phyloP scores from a whole-genome alignment of 2,113 vertebrate genomes.

The Tapirus terrestris region DNA sequence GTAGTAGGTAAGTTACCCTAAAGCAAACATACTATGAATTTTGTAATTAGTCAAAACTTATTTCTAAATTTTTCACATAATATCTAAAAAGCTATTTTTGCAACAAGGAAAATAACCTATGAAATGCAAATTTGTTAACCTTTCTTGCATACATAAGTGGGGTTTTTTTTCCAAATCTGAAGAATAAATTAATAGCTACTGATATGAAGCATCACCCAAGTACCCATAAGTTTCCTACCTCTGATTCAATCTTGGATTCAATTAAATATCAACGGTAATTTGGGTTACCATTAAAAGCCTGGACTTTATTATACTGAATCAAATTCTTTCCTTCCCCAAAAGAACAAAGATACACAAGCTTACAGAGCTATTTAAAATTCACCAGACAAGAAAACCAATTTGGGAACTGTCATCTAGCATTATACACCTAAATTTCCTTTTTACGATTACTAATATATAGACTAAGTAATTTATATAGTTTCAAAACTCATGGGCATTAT shows the following conservation, averaged over 20 bases:
- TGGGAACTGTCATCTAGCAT: not conserved
- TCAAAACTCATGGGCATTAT: not conserved
- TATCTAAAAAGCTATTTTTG: constrained; percentile 21
- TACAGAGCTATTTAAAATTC: constrained; percentile 48
- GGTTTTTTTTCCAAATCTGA: not conserved
- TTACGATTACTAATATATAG: not conserved
- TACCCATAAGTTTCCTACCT: not conserved
- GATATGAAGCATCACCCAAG: not conserved
- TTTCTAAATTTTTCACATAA: not conserved
- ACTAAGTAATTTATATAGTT: not conserved
- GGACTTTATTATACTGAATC: not conserved
- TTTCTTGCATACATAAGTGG: not conserved
- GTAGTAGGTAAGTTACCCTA: not conserved
- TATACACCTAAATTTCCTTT: not conserved
- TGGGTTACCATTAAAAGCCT: constrained; percentile 32
- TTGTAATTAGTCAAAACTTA: not conserved
- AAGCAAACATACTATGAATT: not conserved
- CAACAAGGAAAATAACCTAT: not conserved
- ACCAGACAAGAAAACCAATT: constrained; percentile 48
- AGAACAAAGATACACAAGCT: not conserved
- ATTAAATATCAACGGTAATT: constrained; percentile 45
- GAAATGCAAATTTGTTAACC: not conserved
- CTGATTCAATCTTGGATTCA: not conserved
- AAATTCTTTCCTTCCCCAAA: constrained; percentile 11
- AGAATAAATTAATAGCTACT: not conserved